Evolutionary conservation across 2,888 invertebrate genomes (phyloP).

Genomic region (Blastobasis adustella): DNA sequence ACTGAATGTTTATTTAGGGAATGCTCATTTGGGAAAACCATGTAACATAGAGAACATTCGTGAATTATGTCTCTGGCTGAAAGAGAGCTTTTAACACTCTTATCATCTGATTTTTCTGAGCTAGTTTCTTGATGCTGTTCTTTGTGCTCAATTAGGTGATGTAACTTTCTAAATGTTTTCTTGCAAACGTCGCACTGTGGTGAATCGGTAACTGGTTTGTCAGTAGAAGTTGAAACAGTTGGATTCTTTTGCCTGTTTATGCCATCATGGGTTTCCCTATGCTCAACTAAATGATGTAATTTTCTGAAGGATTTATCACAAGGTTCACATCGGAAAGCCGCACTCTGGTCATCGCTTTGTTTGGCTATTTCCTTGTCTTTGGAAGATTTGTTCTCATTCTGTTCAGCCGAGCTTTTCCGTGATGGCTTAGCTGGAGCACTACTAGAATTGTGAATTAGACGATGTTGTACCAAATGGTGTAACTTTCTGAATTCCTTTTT

Average conservation of each 20-base stretch:
- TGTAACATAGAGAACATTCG: conserved; percentile 67
- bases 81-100: conserved; percentile 55
- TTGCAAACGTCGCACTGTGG: conserved; percentile 62
- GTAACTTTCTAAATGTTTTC: conserved; percentile 61
- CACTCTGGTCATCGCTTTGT: conserved; percentile 46
- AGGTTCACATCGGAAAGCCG: conserved; percentile 66
- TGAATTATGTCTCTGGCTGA: conserved; percentile 69
- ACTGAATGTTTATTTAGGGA: conserved; percentile 60
- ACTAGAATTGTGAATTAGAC: conserved; percentile 51
- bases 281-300: conserved; percentile 66
- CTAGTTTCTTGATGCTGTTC: conserved; percentile 41
- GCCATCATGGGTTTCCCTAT: conserved; percentile 64
- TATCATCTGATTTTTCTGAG: conserved; percentile 57
- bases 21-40: conserved; percentile 71
- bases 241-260: conserved; percentile 48
- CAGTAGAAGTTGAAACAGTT: conserved; percentile 20
- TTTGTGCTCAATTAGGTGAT: conserved; percentile 63
- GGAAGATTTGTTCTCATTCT: conserved; percentile 33
- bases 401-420: conserved; percentile 54
- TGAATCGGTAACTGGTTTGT: conserved; percentile 36
- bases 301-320: conserved; percentile 70
- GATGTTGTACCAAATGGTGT: conserved; percentile 66
- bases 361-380: conserved; percentile 31
- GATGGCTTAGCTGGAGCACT: conserved; percentile 28
- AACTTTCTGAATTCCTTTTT: conserved; percentile 65